These are phyloP conservation scores for Simalia tracyae DNA, from an alignment of 2,797 vertebrate genomes.

Conservation along the genomic window DNA sequence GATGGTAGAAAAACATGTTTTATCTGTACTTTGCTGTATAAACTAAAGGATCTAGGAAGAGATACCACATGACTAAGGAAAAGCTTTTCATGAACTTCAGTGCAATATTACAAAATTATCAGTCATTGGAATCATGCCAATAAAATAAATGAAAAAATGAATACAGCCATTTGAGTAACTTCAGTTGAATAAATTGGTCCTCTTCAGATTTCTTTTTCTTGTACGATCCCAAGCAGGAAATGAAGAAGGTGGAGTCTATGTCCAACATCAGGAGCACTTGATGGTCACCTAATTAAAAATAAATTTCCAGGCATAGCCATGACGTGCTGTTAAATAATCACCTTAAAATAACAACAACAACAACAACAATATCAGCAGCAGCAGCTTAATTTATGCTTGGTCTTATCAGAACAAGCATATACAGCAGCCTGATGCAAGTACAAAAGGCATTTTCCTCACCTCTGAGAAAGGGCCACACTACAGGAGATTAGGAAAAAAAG, in stretches of 20 bases:
- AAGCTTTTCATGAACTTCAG: neutral
- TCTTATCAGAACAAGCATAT: neutral
- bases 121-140: neutral
- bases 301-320: neutral
- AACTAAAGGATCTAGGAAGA: constrained; percentile 25
- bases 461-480: neutral
- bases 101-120: neutral
- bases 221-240: neutral
- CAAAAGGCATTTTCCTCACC: neutral
- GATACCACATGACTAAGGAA: constrained; percentile 16
- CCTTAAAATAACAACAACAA: neutral
- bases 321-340: neutral
- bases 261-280: neutral
- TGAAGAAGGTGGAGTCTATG: neutral
- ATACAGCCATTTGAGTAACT: neutral
- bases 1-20: constrained; percentile 32
- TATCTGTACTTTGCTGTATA: constrained; percentile 14
- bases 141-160: constrained; percentile 3
- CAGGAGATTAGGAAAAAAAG: neutral
- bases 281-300: neutral
- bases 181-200: neutral
- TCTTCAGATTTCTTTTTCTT: neutral
- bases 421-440: neutral
- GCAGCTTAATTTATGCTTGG: neutral
- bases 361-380: too few species aligned